phyloP scores from a whole-genome alignment of 2,888 invertebrate species.

The Xylota segnis region DNA sequence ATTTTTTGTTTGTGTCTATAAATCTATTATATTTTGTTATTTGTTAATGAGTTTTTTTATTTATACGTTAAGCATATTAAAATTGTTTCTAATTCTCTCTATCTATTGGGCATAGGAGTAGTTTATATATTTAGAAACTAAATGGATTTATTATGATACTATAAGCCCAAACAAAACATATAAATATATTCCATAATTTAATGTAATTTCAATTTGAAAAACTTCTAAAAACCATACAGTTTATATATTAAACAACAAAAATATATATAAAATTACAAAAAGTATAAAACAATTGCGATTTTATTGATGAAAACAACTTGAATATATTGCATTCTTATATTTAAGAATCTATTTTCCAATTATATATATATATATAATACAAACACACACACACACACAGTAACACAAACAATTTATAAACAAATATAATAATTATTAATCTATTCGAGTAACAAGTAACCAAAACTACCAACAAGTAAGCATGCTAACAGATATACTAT shows the following conservation, averaged over 20 bases:
- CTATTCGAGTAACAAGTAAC: constrained; percentile 44
- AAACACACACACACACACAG: constrained; percentile 12
- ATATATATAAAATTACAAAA: constrained; percentile 39
- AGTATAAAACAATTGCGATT: constrained; percentile 55
- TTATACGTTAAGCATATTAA: constrained; percentile 60
- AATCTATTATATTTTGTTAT: constrained; percentile 54
- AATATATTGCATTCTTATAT: constrained; percentile 63
- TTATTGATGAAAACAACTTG: constrained; percentile 52
- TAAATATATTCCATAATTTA: constrained; percentile 74
- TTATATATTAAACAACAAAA: not conserved
- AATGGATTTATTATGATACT: constrained; percentile 63
- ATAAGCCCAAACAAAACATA: constrained; percentile 57
- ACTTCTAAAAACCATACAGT: constrained; percentile 36
- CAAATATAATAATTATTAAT: constrained; percentile 32
- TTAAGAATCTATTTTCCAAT: constrained; percentile 70
- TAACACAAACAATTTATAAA: constrained; percentile 19
- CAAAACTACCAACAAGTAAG: constrained; percentile 31
- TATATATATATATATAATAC: constrained; percentile 25
- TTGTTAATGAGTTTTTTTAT: constrained; percentile 68
- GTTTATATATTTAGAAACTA: constrained; percentile 52
- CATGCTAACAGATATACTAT: constrained; percentile 53
- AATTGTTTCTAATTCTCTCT: constrained; percentile 57
- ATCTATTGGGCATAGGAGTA: constrained; percentile 55
- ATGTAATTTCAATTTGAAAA: constrained; percentile 70
- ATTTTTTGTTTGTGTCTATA: constrained; percentile 21